These are phyloP conservation scores for Gymnothorax reevesii DNA, from an alignment of 2,797 vertebrate species.

Conservation along the genomic window DNA sequence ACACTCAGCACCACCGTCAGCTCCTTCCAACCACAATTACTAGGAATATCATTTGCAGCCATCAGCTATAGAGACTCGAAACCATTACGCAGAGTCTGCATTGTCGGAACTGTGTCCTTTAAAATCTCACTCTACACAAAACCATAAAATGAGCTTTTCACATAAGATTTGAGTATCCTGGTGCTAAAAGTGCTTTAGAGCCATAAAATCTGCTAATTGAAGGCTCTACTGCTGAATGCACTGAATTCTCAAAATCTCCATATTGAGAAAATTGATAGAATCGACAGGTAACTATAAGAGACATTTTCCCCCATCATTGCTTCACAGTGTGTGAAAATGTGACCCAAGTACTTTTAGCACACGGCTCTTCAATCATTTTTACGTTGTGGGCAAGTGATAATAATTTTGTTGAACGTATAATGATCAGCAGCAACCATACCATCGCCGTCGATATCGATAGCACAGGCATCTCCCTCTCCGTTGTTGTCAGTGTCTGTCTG, in stretches of 20 bases:
- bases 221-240: no score
- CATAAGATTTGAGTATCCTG: background rate
- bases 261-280: no score
- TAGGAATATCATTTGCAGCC: background rate
- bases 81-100: background rate
- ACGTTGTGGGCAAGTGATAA: background rate
- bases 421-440: conserved; percentile 65
- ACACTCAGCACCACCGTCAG: background rate
- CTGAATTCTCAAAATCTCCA: no score
- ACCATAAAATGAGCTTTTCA: background rate
- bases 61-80: background rate
- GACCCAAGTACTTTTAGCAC: no score
- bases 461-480: conserved; percentile 92
- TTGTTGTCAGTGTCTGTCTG: conserved; percentile 92
- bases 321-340: no score
- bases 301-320: no score
- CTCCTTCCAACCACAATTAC: background rate
- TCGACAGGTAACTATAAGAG: no score
- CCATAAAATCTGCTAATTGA: no score
- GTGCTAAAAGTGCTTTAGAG: no score
- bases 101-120: background rate
- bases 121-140: background rate
- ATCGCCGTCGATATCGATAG: conserved; percentile 94
- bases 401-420: background rate
- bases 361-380: background rate